phyloP scores from a whole-genome alignment of 2,888 invertebrate genomes.

The Aphidoletes aphidimyza region DNA sequence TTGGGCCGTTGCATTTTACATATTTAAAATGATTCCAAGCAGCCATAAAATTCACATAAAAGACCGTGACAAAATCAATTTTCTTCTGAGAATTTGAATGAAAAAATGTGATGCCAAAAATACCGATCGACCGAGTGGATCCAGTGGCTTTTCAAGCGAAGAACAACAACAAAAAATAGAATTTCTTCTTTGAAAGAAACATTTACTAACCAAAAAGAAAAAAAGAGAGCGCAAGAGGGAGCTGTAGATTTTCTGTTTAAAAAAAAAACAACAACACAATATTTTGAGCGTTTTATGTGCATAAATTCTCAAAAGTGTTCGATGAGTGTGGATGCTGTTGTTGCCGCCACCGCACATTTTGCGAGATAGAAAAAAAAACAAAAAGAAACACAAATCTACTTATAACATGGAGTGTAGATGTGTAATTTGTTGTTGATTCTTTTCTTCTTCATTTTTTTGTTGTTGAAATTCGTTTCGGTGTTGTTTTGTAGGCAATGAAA shows the following conservation, averaged over 20 bases:
- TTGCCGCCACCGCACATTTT: conserved; percentile 19
- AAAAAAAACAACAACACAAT: neutral
- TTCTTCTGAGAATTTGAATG: neutral
- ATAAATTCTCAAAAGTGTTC: conserved; percentile 44
- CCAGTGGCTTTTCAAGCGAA: conserved; percentile 6
- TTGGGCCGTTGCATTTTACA: too few species aligned
- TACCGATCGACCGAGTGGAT: conserved; percentile 2
- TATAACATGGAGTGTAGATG: neutral
- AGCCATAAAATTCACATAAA: too few species aligned
- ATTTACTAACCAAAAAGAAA: neutral
- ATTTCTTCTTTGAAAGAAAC: neutral
- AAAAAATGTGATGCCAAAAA: conserved; percentile 6
- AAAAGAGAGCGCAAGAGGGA: neutral
- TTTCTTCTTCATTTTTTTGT: neutral
- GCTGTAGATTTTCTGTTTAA: neutral
- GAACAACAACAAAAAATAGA: neutral
- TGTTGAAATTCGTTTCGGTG: neutral
- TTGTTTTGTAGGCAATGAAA: neutral
- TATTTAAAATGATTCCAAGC: too few species aligned
- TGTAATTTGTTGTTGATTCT: neutral
- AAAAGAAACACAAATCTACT: neutral
- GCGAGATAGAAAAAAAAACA: neutral
- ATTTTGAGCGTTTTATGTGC: conserved; percentile 10
- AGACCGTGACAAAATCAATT: neutral
- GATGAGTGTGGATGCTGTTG: neutral